Base-by-base conservation (phyloP, 2,888 invertebrate species). In the Chromoteleia sp. region DNA sequence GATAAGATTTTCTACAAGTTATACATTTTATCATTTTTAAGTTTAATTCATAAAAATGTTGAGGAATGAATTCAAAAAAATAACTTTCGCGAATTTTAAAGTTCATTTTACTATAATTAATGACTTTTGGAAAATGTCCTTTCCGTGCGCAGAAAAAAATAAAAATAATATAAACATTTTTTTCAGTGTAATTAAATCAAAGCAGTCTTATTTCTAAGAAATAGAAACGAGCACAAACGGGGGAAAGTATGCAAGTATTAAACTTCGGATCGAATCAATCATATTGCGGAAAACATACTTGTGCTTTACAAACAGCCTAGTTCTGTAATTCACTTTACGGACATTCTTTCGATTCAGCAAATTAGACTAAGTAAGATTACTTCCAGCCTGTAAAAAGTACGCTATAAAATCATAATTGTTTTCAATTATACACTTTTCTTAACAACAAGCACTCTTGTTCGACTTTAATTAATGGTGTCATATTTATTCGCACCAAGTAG, bases 311-410 rank as follows among this genome's bases (percentile, higher is more conserved):
- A 48, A 21, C 21, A 48, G 21, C 48, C 48, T 48, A 48, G 48
- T 48, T 48, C 14, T 19, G 48, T n/a, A 48, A 48, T 21, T 48
- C 21, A 48, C 48, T 48, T 21, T n/a, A 14, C 1, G 7, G 21
- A 48, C 48, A 21, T 48, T 48, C 48, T 48, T 48, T 21, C 48
- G 21, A 48, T n/a, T 5, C 21, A 10, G 48, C 10, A 48, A 48
- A 48, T 48, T 19, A 21, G 1, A 48, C 21, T 14, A 2, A 21
- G 21, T n/a, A 21, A 4, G 10, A 14, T 48, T 48, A 2, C 10
- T 48, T 48, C n/a, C n/a, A n/a, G n/a, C n/a, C n/a, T n/a, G n/a
- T n/a, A n/a, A n/a, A n/a, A n/a, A n/a, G n/a, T n/a, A n/a, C n/a
- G n/a, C n/a, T n/a, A n/a, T n/a, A n/a, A n/a, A n/a, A n/a, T n/a